Conservation (phyloP, 2,888 invertebrate genomes). For the Rotaria macrura region DNA sequence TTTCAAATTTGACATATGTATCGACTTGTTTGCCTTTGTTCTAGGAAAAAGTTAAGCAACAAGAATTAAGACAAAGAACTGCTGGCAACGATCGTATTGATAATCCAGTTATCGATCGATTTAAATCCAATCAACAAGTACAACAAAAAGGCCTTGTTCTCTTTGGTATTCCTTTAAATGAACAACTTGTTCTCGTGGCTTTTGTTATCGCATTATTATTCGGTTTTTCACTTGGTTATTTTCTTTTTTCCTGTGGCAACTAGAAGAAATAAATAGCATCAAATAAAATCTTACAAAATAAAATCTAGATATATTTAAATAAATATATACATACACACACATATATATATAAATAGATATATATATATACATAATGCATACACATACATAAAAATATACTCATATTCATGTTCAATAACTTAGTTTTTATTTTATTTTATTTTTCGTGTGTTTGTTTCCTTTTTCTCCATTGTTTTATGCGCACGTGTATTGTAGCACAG, state of each 20-base stretch:
- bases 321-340: background rate
- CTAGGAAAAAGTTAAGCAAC: background rate
- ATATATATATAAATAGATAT: background rate
- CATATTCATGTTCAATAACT: background rate
- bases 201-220: slow-evolving; percentile 11
- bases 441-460: background rate
- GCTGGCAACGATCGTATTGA: background rate
- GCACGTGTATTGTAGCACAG: background rate
- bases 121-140: background rate
- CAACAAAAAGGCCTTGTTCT: background rate
- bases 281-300: too few relatives aligned
- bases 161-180: background rate
- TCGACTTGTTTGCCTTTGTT: background rate
- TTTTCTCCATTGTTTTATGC: background rate
- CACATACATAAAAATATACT: too few relatives aligned
- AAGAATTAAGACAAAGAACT: background rate
- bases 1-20: background rate
- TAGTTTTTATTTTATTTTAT: background rate
- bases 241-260: slow-evolving; percentile 10
- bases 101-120: background rate
- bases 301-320: too few relatives aligned
- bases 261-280: background rate
- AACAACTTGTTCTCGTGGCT: background rate
- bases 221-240: slow-evolving; percentile 11
- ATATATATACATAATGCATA: background rate